Base-by-base conservation (phyloP, 2,797 vertebrate species). In the Sylvilagus floridanus region DNA sequence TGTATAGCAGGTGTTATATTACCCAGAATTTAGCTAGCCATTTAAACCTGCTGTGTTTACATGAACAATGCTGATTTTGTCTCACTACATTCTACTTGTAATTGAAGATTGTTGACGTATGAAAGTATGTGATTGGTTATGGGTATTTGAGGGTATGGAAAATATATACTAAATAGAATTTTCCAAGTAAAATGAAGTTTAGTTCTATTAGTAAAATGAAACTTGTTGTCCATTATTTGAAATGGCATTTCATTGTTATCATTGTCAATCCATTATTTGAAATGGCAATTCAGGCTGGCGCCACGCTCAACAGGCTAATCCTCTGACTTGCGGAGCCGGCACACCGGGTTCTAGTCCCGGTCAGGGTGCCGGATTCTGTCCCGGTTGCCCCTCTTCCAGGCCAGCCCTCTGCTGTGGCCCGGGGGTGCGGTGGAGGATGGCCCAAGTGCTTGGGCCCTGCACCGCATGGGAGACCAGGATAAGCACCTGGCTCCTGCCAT, bases 31-130 rank as follows among this genome's bases (percentile, higher is more conserved):
- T 2, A 2, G 21, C 37, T 63, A 35, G 19, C 12, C 16, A 37
- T 85, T 93, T 82, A 60, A 85, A 68, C 50, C 83, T 88, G 42
- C 57, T 94, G 11, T 7, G 71, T 88, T 88, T 84, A 85, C 22
- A 83, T 19, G 17, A 0, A 57, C 3, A 37, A 52, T 76, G 14
- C 5, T 60, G 52, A 81, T 76, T 62, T 73, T 93, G 84, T 81
- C 71, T 68, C 88, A 5, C 16, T 76, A 21, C 2, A 26, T 81
- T 68, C 65, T 84, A 13, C 14, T 47, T 93, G 19, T 72, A 52
- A 17, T 73, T 76, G 26, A 84, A 66, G 22, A 63, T 52, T 62
- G 16, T 60, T 76, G 10, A 63, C 22, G 12, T 52, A 65, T 47
- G 54, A 2, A 1, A 81, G 81, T 95, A 66, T 63, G 11, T 50